Evolutionary conservation across 2,797 vertebrate genomes (phyloP), one percentile per base, ranked within the genome.

Genomic region (Antennarius maculatus): DNA sequence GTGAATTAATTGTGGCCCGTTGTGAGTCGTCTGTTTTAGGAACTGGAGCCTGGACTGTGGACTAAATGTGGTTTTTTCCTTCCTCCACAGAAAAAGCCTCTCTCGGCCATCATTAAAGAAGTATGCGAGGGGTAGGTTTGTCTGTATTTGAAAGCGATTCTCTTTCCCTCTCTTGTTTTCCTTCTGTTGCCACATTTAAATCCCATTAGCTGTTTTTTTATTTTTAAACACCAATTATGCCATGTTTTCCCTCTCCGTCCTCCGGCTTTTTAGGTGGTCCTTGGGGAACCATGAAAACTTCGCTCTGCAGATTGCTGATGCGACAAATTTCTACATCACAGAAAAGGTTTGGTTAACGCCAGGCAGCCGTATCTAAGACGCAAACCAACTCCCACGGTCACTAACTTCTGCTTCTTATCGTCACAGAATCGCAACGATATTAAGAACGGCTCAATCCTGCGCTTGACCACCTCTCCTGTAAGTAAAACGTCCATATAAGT

Each of bases 91-190:
- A 99, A 98, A 96, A 99, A 98, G 82, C 98, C 98, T 43, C 93
- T 99, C 65, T 96, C 96, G 17, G 95, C 96, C 60, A 97, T 99
- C 89, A 98, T 99, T 90, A 98, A 99, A 89, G 98, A 99, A 96
- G 96, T 99, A 74, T 98, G 97, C 23, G 98, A 99, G 54, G 97
- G 97, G 97, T 99, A 91, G 97, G 97, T 76, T 52, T 63, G n/a
- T 55, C 66, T 60, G 17, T 23, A 55, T 66, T 59, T 62, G 2
- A 54, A 74, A 70, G 31, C 52, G 57, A 67, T 61, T 75, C 37
- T 63, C 48, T 3, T 11, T 14, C 6, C 2, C 16, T 7, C 11
- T 52, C 61, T 70, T 12, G 29, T 29, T 52, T 16, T 14, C 16
- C 12, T 11, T 52, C n/a, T 37, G 2, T 70, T 16, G 62, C 43